phyloP scores from a whole-genome alignment of 1,140 invertebrate species.

The Melanaphis sacchari region DNA sequence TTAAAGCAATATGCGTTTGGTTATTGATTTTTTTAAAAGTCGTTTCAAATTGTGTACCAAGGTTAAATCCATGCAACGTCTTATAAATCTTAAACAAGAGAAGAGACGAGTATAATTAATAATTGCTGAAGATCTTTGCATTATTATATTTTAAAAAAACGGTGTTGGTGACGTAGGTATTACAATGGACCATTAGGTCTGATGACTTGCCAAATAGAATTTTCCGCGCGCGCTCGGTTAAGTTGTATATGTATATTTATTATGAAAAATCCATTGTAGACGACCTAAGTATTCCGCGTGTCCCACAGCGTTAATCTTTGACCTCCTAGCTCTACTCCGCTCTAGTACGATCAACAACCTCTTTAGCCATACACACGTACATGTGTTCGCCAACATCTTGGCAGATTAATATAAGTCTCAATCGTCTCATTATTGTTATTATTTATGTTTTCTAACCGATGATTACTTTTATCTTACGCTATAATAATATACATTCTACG shows the following conservation, averaged over 20 bases:
- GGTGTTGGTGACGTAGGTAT: background rate
- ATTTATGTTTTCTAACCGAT: background rate
- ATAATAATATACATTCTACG: background rate
- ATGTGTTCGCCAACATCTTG: background rate
- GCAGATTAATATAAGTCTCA: background rate
- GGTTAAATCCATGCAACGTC: background rate
- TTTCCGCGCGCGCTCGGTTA: slow-evolving; percentile 8
- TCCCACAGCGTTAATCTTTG: slow-evolving; percentile 49
- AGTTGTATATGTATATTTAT: background rate
- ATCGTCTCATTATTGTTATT: background rate
- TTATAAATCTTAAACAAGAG: background rate
- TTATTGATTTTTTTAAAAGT: background rate
- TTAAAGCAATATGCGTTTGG: background rate
- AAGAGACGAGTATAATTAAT: slow-evolving; percentile 16
- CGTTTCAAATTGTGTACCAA: background rate
- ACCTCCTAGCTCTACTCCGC: background rate
- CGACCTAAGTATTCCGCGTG: slow-evolving; percentile 36
- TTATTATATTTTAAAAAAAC: background rate
- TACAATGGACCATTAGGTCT: slow-evolving; percentile 53
- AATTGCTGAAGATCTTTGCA: slow-evolving; percentile 14
- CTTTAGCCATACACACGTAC: background rate
- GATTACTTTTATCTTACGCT: background rate
- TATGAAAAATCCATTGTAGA: background rate
- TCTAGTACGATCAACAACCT: slow-evolving; percentile 43
- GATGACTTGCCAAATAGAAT: slow-evolving; percentile 52